Evolutionary conservation across 2,797 vertebrate genomes (phyloP), one percentile per base, ranked within the genome.

Genomic region (Dendrocincla tyrannina): DNA sequence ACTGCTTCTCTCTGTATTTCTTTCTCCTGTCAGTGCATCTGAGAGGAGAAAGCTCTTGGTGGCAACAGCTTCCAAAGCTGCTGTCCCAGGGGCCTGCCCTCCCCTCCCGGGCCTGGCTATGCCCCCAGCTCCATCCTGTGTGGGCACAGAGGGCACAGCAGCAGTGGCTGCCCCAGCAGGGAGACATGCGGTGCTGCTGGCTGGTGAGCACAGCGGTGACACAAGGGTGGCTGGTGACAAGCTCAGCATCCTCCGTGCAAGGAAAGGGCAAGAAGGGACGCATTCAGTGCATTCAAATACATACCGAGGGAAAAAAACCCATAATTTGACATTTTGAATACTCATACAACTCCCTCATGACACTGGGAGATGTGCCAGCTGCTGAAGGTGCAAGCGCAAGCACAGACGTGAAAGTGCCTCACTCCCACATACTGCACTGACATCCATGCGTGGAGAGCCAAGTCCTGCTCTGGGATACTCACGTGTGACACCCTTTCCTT

Each of bases 391-490:
- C 70, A 53, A 91, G 79, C 0, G 0, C 62, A 24, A 82, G 93
- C 91, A 82, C 8, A 14, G 82, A 20, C 1, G 4, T 84, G 88
- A 74, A 87, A 30, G 39, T 5, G 33, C 13, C 55, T 67, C 77
- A 53, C 47, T 39, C 89, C 88, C 95, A 82, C 50, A 3, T 5
- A 15, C 16, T 64, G 85, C 72, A 22, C 59, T 42, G 64, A 94
- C 64, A 85, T 20, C 73, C 85, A 28, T 1, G 66, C 4, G 1
- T 10, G 44, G 50, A 73, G 87, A 88, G 85, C 87, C 79, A 91
- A 82, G 68, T 25, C n/a, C 70, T 91, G 91, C 74, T 88, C 63
- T 30, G 62, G 42, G 88, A 82, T 60, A 92, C 83, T 94, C 93
- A 90, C 17, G 6, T 69, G 88, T 53, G 83, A 85, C 9, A 7